Evolutionary conservation across 2,797 vertebrate species (phyloP).

Genomic region (Sylvilagus floridanus): DNA sequence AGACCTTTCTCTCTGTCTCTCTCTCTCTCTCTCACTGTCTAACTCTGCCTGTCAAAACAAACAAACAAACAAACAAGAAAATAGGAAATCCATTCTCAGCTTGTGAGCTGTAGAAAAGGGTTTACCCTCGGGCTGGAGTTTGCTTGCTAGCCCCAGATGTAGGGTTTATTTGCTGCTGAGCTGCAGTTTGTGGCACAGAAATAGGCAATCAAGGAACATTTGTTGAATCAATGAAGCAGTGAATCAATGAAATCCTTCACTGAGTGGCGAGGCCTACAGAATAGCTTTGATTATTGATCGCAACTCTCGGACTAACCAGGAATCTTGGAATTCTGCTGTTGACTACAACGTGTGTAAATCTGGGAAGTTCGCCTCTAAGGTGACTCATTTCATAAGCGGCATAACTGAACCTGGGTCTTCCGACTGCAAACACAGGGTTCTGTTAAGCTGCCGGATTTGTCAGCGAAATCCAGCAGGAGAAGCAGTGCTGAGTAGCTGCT

Average conservation of each 20-base stretch:
- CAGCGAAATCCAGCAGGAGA: neutral
- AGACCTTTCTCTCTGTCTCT: too few relatives aligned
- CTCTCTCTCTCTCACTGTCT: too few relatives aligned
- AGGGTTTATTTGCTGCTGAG: neutral
- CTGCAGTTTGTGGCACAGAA: neutral
- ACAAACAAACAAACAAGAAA: neutral
- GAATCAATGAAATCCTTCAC: neutral
- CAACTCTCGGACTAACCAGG: neutral
- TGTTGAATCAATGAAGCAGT: neutral
- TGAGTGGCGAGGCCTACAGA: neutral
- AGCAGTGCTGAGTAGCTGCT: neutral
- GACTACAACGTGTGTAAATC: neutral
- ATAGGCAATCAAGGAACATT: neutral
- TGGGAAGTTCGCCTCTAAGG: neutral
- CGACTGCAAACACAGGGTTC: neutral
- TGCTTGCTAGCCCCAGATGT: neutral
- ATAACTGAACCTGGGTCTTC: slow-evolving; percentile 4
- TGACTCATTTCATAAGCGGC: neutral
- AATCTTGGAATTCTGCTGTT: neutral
- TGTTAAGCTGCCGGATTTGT: neutral
- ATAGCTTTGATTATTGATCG: neutral
- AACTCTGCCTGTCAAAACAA: too few relatives aligned
- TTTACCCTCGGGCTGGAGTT: neutral
- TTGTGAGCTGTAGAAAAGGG: neutral
- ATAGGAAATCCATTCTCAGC: neutral